Conservation (phyloP, 2,797 vertebrate species). For the Sparidentex hasta region DNA sequence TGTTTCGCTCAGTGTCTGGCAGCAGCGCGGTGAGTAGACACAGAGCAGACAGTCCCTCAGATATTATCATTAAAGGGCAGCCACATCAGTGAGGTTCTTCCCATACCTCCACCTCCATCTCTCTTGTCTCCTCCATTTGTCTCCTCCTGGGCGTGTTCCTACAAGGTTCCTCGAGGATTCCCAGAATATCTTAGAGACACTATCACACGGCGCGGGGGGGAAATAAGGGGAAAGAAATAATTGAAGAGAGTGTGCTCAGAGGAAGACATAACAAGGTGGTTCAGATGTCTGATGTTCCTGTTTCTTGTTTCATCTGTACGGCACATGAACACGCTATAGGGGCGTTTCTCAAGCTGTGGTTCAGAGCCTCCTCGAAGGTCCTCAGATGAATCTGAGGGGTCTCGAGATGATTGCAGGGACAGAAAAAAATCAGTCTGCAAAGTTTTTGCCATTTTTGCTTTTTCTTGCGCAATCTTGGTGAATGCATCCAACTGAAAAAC, state of each 20-base stretch:
- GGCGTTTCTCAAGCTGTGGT: background rate
- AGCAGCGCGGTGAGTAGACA: conserved; percentile 5
- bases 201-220: conserved; percentile 58
- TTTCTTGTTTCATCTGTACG: background rate
- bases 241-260: conserved; percentile 34
- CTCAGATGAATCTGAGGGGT: background rate
- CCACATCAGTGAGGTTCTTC: conserved; percentile 17
- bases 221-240: conserved; percentile 58
- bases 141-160: conserved; percentile 60
- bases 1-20: conserved; percentile 23
- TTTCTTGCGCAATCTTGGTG: background rate
- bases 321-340: background rate
- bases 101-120: conserved; percentile 1
- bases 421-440: background rate
- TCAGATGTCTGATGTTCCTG: conserved; percentile 36
- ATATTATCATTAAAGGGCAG: conserved; percentile 43
- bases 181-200: conserved; percentile 77
- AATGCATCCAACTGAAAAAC: background rate
- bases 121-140: conserved; percentile 21
- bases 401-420: background rate
- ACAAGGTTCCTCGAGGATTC: conserved; percentile 69
- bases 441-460: background rate
- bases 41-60: conserved; percentile 43
- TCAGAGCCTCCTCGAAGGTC: background rate
- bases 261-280: conserved; percentile 74